Evolutionary conservation across 1,140 invertebrate genomes (phyloP), one percentile per base, ranked within the genome.

Genomic region (Orchesella cincta): DNA sequence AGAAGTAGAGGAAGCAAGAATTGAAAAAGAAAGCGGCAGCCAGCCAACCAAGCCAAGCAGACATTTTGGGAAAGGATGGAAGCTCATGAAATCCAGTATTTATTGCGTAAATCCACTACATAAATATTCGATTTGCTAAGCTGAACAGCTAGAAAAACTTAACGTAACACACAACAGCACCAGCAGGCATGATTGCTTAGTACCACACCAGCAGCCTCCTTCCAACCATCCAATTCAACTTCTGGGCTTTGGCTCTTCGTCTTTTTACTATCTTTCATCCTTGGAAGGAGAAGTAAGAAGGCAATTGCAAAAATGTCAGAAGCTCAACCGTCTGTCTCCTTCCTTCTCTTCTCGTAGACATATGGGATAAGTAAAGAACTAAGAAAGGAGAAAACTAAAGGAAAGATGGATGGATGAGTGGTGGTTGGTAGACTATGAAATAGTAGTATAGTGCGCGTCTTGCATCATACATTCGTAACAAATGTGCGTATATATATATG

Each of bases 221-320:
- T 57, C 52, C 52, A n/a, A n/a, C 23, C 52, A 57, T 57, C 23
- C 52, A 23, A 57, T 57, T 57, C 52, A 57, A n/a, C 3, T 26
- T 57, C 23, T 57, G 8, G 8, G 12, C 23, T 57, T 14, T 57
- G 14, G 52, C 52, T 57, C 14, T 57, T 18, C 14, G 12, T 26
- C 23, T n/a, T 57, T 46, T 46, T 20, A 12, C 52, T 26, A 57
- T 57, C 52, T 57, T 57, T 57, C 52, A 57, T 57, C 3, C 52
- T 23, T 57, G 3, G 23, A 8, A 57, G 23, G 8, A 57, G 14
- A 26, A 23, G 23, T 18, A 57, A 57, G 52, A 57, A 57, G 52
- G 52, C 52, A 57, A 57, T 57, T 57, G 52, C 52, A 57, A 57
- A 57, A 57, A 57, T 57, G 52, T 57, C 52, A 57, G 52, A 57